phyloP scores from a whole-genome alignment of 2,888 invertebrate species.

The Ommatoiulus sabulosus region DNA sequence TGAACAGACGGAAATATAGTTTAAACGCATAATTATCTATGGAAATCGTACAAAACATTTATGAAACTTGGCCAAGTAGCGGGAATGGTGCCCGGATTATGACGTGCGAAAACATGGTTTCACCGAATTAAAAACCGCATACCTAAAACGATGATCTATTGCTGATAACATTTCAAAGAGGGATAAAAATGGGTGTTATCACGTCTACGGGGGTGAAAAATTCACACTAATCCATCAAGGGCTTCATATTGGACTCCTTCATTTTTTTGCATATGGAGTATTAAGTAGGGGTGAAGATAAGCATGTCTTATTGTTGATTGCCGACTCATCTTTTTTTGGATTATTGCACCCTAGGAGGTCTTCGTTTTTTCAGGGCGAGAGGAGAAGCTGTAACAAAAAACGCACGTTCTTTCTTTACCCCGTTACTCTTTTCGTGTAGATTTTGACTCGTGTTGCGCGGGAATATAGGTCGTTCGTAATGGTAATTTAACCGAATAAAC shows the following conservation, averaged over 20 bases:
- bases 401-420: background rate
- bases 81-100: too few relatives aligned
- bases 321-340: conserved; percentile 26
- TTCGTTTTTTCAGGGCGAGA: background rate
- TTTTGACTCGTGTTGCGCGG: background rate
- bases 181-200: background rate
- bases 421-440: conserved; percentile 24
- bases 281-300: conserved; percentile 17
- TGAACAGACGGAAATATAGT: too few relatives aligned
- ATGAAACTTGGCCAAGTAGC: too few relatives aligned
- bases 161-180: background rate
- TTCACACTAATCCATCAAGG: background rate
- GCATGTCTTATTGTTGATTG: background rate
- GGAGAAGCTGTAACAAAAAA: background rate
- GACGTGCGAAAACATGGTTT: too few relatives aligned
- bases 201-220: too few relatives aligned
- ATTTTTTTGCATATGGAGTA: background rate
- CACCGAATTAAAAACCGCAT: too few relatives aligned
- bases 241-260: background rate
- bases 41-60: too few relatives aligned
- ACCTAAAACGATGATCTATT: too few relatives aligned
- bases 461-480: conserved; percentile 15
- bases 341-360: conserved; percentile 14
- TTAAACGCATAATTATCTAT: too few relatives aligned
- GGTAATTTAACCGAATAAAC: conserved; percentile 34